phyloP scores from a whole-genome alignment of 1,140 invertebrate genomes.

The Dreissena rostriformis region DNA sequence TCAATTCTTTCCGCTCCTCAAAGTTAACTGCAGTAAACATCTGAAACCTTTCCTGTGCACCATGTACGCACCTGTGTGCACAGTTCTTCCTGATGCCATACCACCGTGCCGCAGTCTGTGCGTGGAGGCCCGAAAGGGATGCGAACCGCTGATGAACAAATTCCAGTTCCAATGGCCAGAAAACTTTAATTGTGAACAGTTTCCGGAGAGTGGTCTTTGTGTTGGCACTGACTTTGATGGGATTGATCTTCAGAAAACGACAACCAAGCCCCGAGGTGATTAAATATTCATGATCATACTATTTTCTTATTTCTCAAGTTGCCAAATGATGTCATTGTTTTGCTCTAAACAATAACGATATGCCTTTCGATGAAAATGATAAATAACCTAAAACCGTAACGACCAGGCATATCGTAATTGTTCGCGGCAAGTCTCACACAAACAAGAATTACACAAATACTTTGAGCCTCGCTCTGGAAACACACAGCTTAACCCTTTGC shows the following conservation, averaged over 20 bases:
- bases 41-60: conserved; percentile 98
- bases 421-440: too few relatives aligned
- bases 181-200: conserved; percentile 93
- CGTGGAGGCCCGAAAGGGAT: conserved; percentile 83
- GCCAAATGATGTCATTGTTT: too few relatives aligned
- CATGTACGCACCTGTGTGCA: conserved; percentile 96
- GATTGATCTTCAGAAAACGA: conserved; percentile 78
- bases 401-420: too few relatives aligned
- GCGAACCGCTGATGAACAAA: conserved; percentile 94
- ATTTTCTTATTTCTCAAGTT: too few relatives aligned
- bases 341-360: too few relatives aligned
- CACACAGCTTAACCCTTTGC: too few relatives aligned
- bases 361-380: too few relatives aligned
- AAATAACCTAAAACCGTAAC: too few relatives aligned
- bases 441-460: too few relatives aligned
- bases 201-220: conserved; percentile 92
- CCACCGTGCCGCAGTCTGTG: conserved; percentile 92
- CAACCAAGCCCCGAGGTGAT: conserved; percentile 46
- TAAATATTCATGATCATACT: too few relatives aligned
- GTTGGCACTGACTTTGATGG: conserved; percentile 94
- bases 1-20: conserved; percentile 97
- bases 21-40: conserved; percentile 96
- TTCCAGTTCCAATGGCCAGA: conserved; percentile 98
- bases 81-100: conserved; percentile 90
- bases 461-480: too few relatives aligned